Percentiles rank a stretch among this genome's conserved stretches.
Conservation (phyloP, 2,113 vertebrate species). For the Ellobius talpinus region DNA sequence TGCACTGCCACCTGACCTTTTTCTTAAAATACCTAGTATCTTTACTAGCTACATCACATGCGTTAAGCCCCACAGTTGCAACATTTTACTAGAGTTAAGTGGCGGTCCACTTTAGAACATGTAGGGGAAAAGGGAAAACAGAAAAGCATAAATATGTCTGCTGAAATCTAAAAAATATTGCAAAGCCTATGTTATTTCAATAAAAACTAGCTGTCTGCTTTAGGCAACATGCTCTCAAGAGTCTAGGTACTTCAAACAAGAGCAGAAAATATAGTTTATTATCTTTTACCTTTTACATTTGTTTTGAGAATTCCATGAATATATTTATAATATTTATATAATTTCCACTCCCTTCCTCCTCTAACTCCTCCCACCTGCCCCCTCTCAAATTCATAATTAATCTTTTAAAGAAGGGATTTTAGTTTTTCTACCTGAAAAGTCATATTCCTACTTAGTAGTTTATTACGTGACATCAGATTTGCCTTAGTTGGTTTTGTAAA, state of each 20-base stretch:
- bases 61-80: neutral
- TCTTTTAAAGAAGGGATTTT: conserved; percentile 21
- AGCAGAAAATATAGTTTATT: neutral
- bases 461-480: neutral
- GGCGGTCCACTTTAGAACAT: neutral
- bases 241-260: neutral
- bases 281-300: neutral
- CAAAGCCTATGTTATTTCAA: neutral
- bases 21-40: neutral
- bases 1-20: neutral
- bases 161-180: neutral
- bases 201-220: neutral
- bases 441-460: neutral
- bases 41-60: neutral
- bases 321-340: neutral
- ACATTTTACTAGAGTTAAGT: neutral
- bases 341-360: neutral
- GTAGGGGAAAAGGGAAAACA: neutral
- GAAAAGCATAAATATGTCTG: neutral
- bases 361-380: neutral
- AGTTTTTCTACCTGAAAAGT: conserved; percentile 41
- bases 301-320: neutral
- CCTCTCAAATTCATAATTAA: neutral
- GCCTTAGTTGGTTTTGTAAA: conserved; percentile 38
- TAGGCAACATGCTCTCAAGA: neutral